phyloP scores from a whole-genome alignment of 2,113 vertebrate genomes.

The Daboia siamensis region DNA sequence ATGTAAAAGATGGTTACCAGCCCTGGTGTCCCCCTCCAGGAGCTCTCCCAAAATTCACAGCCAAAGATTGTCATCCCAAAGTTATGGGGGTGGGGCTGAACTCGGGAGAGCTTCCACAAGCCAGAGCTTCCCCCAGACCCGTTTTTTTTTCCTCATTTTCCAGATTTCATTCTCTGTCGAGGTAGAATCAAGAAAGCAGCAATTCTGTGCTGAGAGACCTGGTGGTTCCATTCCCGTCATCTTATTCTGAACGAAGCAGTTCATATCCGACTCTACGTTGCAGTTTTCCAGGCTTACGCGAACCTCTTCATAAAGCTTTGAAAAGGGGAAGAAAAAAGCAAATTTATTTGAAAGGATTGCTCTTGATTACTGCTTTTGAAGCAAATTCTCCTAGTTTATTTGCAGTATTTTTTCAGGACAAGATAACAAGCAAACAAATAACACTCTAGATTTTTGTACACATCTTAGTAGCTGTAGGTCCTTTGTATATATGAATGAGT shows the following conservation, averaged over 20 bases:
- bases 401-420: background rate
- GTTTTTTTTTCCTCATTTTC: no score
- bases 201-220: slow-evolving; percentile 64
- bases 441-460: background rate
- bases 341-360: background rate
- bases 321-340: background rate
- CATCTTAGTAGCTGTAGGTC: background rate
- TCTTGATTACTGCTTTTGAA: background rate
- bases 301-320: slow-evolving; percentile 86
- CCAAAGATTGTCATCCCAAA: background rate
- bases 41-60: background rate
- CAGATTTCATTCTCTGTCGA: background rate
- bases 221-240: slow-evolving; percentile 77
- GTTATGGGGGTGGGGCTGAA: background rate
- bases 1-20: background rate
- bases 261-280: slow-evolving; percentile 77
- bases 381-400: no score
- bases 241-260: slow-evolving; percentile 81
- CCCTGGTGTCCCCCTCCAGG: background rate
- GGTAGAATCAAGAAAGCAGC: background rate
- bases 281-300: slow-evolving; percentile 83
- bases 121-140: background rate
- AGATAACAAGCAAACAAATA: no score
- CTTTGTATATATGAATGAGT: background rate
- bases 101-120: background rate